Evolutionary conservation across 2,797 vertebrate species (phyloP).

Genomic region (Benthosema pterotum): DNA sequence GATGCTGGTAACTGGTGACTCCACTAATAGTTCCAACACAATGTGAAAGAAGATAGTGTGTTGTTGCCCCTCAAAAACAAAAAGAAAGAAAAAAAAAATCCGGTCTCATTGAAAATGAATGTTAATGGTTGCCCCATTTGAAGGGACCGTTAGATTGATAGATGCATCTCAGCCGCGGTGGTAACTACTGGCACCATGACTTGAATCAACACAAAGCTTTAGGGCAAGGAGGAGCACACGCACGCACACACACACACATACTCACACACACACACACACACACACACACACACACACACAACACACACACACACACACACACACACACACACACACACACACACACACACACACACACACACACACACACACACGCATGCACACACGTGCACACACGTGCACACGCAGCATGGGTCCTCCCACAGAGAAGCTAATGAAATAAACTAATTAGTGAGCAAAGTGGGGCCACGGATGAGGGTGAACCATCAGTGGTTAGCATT

Average conservation of each 20-base stretch:
- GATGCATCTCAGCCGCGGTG: neutral
- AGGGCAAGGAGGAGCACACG: neutral
- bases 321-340: conserved; percentile 17
- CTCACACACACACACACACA: conserved; percentile 4
- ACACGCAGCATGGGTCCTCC: conserved; percentile 9
- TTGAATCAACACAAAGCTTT: neutral
- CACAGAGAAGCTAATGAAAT: conserved; percentile 54
- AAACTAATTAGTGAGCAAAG: conserved; percentile 59
- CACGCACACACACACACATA: neutral
- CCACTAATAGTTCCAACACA: too few species aligned
- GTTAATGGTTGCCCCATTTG: too few species aligned
- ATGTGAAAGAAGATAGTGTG: too few species aligned
- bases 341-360: neutral
- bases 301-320: neutral
- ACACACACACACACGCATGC: conserved; percentile 2
- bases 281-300: conserved; percentile 2
- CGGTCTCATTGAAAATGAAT: too few species aligned
- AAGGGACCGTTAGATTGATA: too few species aligned
- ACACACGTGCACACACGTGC: neutral
- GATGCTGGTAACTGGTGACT: too few species aligned
- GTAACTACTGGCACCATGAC: too few species aligned
- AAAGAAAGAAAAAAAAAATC: too few species aligned
- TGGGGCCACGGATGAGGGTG: conserved; percentile 31
- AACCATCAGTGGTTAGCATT: conserved; percentile 52
- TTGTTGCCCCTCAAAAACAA: too few species aligned